Conservation (phyloP, 2,113 vertebrate genomes). For the Bagarius yarrelli region DNA sequence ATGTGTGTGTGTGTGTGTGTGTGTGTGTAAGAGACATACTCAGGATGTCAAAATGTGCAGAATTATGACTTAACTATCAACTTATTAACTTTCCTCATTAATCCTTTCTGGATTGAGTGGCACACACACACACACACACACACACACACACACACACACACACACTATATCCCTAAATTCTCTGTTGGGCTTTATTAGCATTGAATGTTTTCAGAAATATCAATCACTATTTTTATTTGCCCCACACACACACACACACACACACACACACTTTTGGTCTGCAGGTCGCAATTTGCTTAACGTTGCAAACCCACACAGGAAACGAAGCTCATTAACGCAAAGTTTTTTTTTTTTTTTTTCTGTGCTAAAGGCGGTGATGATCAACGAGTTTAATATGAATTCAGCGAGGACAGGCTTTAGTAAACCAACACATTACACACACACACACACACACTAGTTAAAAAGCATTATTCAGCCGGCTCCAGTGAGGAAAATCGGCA, state of each 20-base stretch:
- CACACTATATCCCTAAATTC: background rate
- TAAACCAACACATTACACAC: background rate
- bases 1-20: constrained; percentile 2
- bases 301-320: background rate
- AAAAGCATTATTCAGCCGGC: constrained; percentile 7
- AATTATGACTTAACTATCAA: background rate
- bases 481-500: background rate
- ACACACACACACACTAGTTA: background rate
- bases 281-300: constrained; percentile 44
- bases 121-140: background rate
- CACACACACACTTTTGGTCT: constrained; percentile 36
- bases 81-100: background rate
- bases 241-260: background rate
- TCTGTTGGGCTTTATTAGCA: constrained; percentile 28
- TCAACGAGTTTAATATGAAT: constrained; percentile 41
- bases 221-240: constrained; percentile 7
- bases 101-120: background rate
- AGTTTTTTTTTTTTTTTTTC: constrained; percentile 22
- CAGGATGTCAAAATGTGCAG: background rate
- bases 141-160: constrained; percentile 4
- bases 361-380: constrained; percentile 20
- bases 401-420: constrained; percentile 7
- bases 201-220: constrained; percentile 28
- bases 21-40: background rate
- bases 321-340: constrained; percentile 17